Base-by-base conservation (phyloP, 2,888 invertebrate genomes). In the Spialia ferax region DNA sequence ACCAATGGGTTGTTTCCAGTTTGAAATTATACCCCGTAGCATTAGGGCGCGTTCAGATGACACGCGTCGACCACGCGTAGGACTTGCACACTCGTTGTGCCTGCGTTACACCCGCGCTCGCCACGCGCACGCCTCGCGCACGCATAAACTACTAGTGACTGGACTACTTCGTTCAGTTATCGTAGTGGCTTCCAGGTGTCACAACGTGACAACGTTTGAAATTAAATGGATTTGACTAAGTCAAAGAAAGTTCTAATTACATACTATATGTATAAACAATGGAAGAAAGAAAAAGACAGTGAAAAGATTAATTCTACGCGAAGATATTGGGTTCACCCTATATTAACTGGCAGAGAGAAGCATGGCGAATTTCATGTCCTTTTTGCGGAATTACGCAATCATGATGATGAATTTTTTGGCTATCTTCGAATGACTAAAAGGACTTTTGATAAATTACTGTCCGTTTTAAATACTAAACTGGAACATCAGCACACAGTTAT, bases 261-360 rank as follows among this genome's bases (percentile, higher is more conserved):
- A 56, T 56, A 56, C 56, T 56, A 56, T 20, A 35, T 56, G 35
- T 56, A 56, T 56, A 56, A 56, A 56, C 56, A 56, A 56, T 32
- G 35, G 56, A 56, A 35, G 56, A 56, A 56, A 56, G 22, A 22
- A 52, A 52, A 52, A 52, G 52, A 52, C 22, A 52, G n/a, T 52
- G 22, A 23, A 52, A 52, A 52, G 52, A 52, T 23, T 52, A 52
- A 22, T 52, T 52, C 52, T 52, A 42, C 38, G 38, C 22, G 23
- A 29, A 26, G 54, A 29, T 54, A 54, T 29, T 54, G 54, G 54
- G 54, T 54, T 54, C 54, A 54, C 29, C 54, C 54, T 15, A 23
- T 54, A 29, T 54, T 54, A 29, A 54, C 54, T 54, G 15, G n/a
- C n/a, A 26, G 29, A 22, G 23, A 26, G 26, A 54, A 54, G 29